Evolutionary conservation across 2,888 invertebrate genomes (phyloP), one percentile per base, ranked within the genome.

Genomic region (Eristalinus aeneus): DNA sequence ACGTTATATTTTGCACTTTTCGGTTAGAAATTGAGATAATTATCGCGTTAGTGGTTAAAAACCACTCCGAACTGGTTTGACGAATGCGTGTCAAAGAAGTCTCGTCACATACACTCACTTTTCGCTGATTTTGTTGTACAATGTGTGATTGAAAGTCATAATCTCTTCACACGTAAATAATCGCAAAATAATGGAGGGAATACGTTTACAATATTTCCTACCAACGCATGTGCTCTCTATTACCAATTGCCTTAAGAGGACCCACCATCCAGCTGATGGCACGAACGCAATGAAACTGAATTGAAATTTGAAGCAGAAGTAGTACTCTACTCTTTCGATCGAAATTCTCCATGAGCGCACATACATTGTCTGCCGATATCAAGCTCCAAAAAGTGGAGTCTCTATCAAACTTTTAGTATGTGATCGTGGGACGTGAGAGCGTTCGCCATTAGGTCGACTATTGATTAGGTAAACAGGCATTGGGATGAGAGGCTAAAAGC

Each of bases 211-310:
- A 46, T 16, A 46, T 8, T 16, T 16, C 16, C 8, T 46, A 16
- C 46, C 16, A 56, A n/a, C 10, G 46, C 22, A 46, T 23, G 2
- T 56, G 16, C 23, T 23, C 11, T 10, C 5, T 5, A 12, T 10
- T 22, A 67, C 23, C 53, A 58, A 54, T 39, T 64, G 67, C 67
- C 58, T 69, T 53, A 58, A 65, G 58, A 74, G 32, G 34, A 46
- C n/a, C 46, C 63, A 76, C 77, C 73, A 75, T 78, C 86, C 74
- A 82, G 82, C 34, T 74, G 67, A 74, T 82, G 71, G 78, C 65
- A 78, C 86, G 86, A 86, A 86, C 86, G 82, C 82, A 78, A 72
- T 77, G 73, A 75, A 78, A 86, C 86, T 86, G 46, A 86, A 86
- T 27, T 72, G 67, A 69, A 77, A 69, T 56, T 69, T 10, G 31